Percentiles rank a stretch among this genome's conserved stretches.
These are phyloP conservation scores for Saguinus oedipus DNA, from an alignment of 2,797 vertebrate genomes.

Conservation along the genomic window DNA sequence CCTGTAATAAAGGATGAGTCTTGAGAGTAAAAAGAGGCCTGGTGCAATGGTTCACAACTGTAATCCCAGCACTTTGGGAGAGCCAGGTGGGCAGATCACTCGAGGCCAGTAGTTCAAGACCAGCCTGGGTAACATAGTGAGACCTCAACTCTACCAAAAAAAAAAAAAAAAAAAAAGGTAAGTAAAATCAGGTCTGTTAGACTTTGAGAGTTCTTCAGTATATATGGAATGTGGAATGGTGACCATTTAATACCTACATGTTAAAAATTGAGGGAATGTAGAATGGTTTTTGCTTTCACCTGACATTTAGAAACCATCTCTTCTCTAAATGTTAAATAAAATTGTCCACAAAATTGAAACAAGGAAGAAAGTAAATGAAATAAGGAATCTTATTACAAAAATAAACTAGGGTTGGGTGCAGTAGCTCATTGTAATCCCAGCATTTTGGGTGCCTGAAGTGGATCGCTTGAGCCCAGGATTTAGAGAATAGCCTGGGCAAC, in stretches of 20 bases:
- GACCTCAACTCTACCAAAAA: not conserved
- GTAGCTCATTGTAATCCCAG: not conserved
- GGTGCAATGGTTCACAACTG: not conserved
- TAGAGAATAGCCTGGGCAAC: not conserved
- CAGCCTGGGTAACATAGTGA: not conserved
- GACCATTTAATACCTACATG: conserved; percentile 1
- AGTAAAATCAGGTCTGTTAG: not conserved
- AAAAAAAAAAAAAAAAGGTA: not conserved
- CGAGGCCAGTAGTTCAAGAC: not conserved
- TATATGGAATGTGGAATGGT: conserved; percentile 14
- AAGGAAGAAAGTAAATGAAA: conserved; percentile 58
- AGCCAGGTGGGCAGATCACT: not conserved
- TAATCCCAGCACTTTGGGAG: not conserved
- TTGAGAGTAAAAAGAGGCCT: conserved; percentile 31
- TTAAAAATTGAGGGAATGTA: conserved; percentile 38
- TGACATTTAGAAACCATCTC: conserved; percentile 70
- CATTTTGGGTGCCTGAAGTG: not conserved
- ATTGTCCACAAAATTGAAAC: conserved; percentile 66
- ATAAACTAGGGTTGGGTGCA: not conserved
- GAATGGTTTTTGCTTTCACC: conserved; percentile 57
- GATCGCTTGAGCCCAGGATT: not conserved
- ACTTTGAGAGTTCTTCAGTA: not conserved
- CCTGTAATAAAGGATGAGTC: conserved; percentile 21
- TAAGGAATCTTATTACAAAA: conserved; percentile 30
- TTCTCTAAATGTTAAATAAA: conserved; percentile 57